Evolutionary conservation across 2,113 vertebrate species (phyloP).

Genomic region (Nibea albiflora): DNA sequence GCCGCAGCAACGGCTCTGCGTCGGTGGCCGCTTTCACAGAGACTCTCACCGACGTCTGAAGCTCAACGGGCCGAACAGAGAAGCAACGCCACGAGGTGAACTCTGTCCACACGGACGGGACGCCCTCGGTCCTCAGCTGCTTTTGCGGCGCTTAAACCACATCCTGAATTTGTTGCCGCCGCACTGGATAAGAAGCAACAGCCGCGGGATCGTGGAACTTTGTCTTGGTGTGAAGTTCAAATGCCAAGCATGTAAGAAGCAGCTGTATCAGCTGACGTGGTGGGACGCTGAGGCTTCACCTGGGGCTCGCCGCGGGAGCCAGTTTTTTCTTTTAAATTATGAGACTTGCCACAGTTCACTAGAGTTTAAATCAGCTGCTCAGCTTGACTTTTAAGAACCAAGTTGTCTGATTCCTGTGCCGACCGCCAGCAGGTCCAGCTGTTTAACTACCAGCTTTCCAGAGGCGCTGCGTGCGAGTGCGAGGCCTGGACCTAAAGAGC

Average conservation of each 20-base stretch:
- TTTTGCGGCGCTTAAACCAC: neutral
- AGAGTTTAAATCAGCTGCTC: neutral
- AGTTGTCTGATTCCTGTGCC: neutral
- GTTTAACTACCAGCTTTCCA: neutral
- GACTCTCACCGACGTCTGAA: conserved; percentile 25
- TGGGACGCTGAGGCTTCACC: neutral
- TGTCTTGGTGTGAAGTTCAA: conserved; percentile 7
- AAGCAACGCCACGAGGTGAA: neutral
- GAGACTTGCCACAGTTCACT: neutral
- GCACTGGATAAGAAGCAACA: conserved; percentile 42
- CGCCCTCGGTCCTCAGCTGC: neutral
- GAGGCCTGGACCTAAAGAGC: neutral
- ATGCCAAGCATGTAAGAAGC: conserved; percentile 37
- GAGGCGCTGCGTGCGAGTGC: neutral
- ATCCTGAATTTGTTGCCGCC: conserved; percentile 11
- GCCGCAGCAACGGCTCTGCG: neutral
- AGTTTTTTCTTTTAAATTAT: neutral
- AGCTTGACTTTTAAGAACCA: conserved; percentile 1
- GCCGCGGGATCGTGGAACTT: neutral
- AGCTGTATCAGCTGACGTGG: conserved; percentile 56
- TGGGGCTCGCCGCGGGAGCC: neutral
- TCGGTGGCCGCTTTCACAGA: neutral
- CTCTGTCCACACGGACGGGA: neutral
- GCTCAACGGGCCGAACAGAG: neutral
- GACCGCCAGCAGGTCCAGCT: neutral